Evolutionary conservation across 2,888 invertebrate genomes (phyloP), one percentile per base, ranked within the genome.

Genomic region (Stenoptilia bipunctidactyla): DNA sequence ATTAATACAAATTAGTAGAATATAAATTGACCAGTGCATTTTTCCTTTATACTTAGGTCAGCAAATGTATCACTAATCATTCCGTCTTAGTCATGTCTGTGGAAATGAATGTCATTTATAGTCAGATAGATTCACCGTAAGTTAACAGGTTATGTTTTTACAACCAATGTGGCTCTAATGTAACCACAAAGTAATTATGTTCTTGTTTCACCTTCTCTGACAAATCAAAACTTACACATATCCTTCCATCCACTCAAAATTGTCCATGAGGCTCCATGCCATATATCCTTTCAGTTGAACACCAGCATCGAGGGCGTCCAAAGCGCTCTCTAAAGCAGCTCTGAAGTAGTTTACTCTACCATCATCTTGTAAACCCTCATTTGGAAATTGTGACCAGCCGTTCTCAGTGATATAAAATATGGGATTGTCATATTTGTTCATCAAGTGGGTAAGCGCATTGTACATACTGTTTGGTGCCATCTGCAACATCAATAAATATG

Each of bases 181-280:
- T n/a, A n/a, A n/a, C n/a, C n/a, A n/a, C n/a, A n/a, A n/a, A n/a
- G n/a, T n/a, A n/a, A n/a, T n/a, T n/a, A n/a, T n/a, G n/a, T n/a
- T n/a, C n/a, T n/a, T n/a, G n/a, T n/a, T n/a, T n/a, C n/a, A n/a
- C n/a, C n/a, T n/a, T n/a, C n/a, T n/a, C n/a, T n/a, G 8, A 20
- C 20, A 20, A 20, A 20, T 20, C 20, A 20, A 15, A 15, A 69
- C 84, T 82, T 58, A 86, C 79, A 59, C 64, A 49, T 85, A 89
- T 34, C 89, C 89, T 36, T 61, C 52, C 42, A 66, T 62, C 88
- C 89, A 90, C 57, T 90, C 89, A 49, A 89, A 88, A 56, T 88
- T 89, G 50, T 90, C 90, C 71, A 89, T 73, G 5, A 90, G 61
- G 43, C 86, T 87, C 88, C 89, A 89, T 1, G 84, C 84, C 45